Conservation (phyloP, 2,113 vertebrate genomes). For the Myxocyprinus asiaticus region DNA sequence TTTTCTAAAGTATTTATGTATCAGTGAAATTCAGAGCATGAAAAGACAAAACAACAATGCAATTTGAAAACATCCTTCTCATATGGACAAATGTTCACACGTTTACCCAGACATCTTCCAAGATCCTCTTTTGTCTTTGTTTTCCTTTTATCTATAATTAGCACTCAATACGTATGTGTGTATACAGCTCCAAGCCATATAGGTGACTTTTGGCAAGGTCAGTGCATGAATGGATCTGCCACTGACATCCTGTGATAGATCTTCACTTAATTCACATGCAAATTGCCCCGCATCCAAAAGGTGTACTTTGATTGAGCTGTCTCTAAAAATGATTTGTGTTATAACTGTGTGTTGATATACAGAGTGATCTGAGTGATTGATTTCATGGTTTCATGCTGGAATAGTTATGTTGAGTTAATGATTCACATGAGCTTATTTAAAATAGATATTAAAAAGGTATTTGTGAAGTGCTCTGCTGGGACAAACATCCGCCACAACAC, state of each 20-base stretch:
- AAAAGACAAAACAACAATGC: neutral
- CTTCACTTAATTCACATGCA: slow-evolving; percentile 68
- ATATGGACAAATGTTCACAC: neutral
- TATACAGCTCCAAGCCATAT: slow-evolving; percentile 31
- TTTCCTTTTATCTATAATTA: slow-evolving; percentile 20
- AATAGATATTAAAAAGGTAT: slow-evolving; percentile 19
- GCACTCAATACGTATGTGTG: slow-evolving; percentile 12
- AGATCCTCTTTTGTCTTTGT: slow-evolving; percentile 12
- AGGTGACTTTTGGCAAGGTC: slow-evolving; percentile 67
- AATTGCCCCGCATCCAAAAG: slow-evolving; percentile 57
- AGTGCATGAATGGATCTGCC: slow-evolving; percentile 60
- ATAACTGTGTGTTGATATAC: neutral
- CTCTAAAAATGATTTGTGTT: slow-evolving; percentile 18
- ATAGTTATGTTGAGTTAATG: slow-evolving; percentile 9
- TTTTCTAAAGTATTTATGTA: too few species aligned
- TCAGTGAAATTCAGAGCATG: too few species aligned
- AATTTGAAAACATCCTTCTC: neutral
- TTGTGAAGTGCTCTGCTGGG: neutral
- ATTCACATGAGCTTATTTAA: slow-evolving; percentile 17
- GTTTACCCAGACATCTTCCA: neutral
- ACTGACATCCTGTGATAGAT: slow-evolving; percentile 45
- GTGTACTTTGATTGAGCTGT: slow-evolving; percentile 35
- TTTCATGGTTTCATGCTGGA: neutral
- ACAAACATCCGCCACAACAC: neutral
- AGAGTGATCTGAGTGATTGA: slow-evolving; percentile 18